phyloP scores from a whole-genome alignment of 2,797 vertebrate species.

The Anabacerthia variegaticeps region DNA sequence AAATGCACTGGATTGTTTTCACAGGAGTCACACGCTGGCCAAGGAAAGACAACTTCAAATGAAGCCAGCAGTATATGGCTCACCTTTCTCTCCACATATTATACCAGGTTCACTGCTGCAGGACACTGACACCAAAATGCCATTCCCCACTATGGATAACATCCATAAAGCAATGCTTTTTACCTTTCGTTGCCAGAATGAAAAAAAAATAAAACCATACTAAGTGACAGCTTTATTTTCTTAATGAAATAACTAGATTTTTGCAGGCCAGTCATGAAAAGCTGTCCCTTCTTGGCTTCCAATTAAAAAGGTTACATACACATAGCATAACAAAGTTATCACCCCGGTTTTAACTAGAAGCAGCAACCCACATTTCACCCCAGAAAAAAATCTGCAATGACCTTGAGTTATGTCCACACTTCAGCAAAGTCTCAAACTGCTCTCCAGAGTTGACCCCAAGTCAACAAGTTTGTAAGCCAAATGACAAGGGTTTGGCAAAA shows the following conservation, averaged over 20 bases:
- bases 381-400: background rate
- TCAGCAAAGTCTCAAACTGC: background rate
- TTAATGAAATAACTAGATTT: background rate
- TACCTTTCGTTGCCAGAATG: background rate
- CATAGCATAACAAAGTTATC: background rate
- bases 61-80: background rate
- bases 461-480: background rate
- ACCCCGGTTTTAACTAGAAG: background rate
- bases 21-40: background rate
- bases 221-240: background rate
- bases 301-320: background rate
- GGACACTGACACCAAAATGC: background rate
- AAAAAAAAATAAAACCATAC: background rate
- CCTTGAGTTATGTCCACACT: fast-evolving
- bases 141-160: background rate
- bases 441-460: background rate
- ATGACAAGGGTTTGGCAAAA: background rate
- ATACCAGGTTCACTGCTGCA: background rate
- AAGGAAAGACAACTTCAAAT: background rate
- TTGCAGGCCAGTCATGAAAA: background rate
- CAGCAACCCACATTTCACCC: background rate
- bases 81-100: background rate
- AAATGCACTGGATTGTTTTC: background rate
- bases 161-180: background rate
- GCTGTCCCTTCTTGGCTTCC: background rate